phyloP scores from a whole-genome alignment of 2,113 vertebrate genomes.

The Microcebus lehilahytsara region DNA sequence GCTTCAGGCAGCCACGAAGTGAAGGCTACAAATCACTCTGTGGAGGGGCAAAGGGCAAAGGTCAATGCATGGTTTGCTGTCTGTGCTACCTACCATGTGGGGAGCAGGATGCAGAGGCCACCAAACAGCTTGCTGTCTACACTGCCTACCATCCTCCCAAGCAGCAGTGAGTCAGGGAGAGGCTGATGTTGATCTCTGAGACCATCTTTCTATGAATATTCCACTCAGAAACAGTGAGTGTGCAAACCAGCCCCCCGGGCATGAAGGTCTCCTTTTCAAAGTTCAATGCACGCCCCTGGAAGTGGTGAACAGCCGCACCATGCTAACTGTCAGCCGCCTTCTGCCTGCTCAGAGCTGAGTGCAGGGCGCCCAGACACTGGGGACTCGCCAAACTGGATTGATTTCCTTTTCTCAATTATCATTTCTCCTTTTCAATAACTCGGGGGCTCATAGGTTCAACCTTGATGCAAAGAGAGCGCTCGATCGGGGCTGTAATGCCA shows the following conservation, averaged over 20 bases:
- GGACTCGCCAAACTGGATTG: neutral
- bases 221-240: neutral
- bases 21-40: neutral
- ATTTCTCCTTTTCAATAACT: neutral
- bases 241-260: neutral
- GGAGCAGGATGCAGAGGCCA: neutral
- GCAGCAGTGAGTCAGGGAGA: neutral
- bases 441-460: neutral
- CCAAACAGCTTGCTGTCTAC: neutral
- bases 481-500: neutral
- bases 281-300: neutral
- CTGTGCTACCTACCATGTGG: too few species aligned
- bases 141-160: neutral
- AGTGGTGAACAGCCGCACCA: neutral
- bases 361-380: neutral
- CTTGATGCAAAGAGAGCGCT: neutral
- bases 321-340: neutral
- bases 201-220: neutral
- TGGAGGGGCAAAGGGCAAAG: neutral
- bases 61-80: neutral
- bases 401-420: neutral
- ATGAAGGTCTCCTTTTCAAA: neutral
- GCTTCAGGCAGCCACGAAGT: fast-evolving
- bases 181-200: neutral
- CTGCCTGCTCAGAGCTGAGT: neutral